Base-by-base conservation (phyloP, 2,113 vertebrate genomes). In the Tyrannus savana region DNA sequence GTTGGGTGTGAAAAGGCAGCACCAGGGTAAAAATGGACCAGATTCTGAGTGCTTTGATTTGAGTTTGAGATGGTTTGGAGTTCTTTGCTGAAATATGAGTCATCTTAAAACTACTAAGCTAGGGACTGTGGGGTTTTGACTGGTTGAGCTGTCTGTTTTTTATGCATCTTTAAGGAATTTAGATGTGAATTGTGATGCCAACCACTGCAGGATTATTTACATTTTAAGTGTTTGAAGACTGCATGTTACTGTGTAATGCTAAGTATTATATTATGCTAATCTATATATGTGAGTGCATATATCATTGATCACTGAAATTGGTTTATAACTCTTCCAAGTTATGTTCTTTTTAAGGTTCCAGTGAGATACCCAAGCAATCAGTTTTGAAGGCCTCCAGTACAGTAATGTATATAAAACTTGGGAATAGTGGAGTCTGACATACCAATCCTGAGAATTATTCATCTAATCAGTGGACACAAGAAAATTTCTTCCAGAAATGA, bases 91-190 rank as follows among this genome's bases (percentile, higher is more conserved):
- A 92, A 95, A 92, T 35, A 80, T 89, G 88, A 93, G 62, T 84
- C 7, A 64, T 84, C 89, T 89, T 19, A 90, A 87, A 95, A 92
- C 52, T 84, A 81, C 83, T 84, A 52, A 89, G 62, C 68, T 84
- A 87, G 50, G 41, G 95, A 78, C 66, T 64, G 58, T 47, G 78
- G 59, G 68, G 31, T 19, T 91, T 96, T 93, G 67, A 74, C 84
- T 90, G 82, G 60, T 86, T 86, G 93, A 68, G n/a, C 83, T 94
- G 49, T 67, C 92, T 90, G 63, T 33, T 49, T 92, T 90, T 90
- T 90, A 64, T 68, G 86, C 91, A 91, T 95, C 91, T 93, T 95
- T 91, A 93, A 86, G 39, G 56, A 76, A 84, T 96, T 92, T 91
- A 60, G 52, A 86, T 62, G 84, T 41, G 53, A 94, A 93, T n/a